Base-by-base conservation (phyloP, 2,888 invertebrate species). In the Volucella inanis region DNA sequence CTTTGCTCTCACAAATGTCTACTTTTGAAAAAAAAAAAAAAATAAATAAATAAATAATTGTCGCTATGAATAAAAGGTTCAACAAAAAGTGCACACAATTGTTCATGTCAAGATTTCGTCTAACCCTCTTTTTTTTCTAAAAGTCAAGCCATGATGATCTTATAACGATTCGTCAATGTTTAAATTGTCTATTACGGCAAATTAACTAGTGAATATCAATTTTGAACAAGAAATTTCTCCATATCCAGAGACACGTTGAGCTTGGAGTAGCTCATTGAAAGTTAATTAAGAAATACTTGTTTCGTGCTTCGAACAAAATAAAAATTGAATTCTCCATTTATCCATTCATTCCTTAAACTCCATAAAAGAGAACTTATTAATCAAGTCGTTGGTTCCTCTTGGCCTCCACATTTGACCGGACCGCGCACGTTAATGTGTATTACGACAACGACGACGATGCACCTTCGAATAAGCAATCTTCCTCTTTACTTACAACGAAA, bases 201-300 rank as follows among this genome's bases (percentile, higher is more conserved):
- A 65, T 78, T 54, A 71, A 65, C 39, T 74, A 31, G 64, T 55
- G n/a, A 50, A 74, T 64, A 64, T 50, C 61, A 55, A 67, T 39
- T 71, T 38, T 12, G 62, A 75, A 59, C 12, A 55, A 39, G 45
- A 83, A 62, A 62, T 77, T 78, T 72, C 72, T 78, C 72, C 67
- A 39, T 15, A n/a, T 31, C 22, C 52, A 65, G 31, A 31, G 62
- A 43, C 11, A 22, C n/a, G 8, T 65, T 72, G 70, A 78, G 72
- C 61, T n/a, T 31, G 39, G 49, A 52, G 39, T 31, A 57, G n/a
- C 52, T 77, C 65, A 79, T 84, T 74, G 74, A 79, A 79, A 84
- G 74, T 75, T 84, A 79, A 84, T 84, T 79, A 84, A 79, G 65
- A 75, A 79, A 79, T 75, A 84, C 68, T 84, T 84, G 83, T 84